Percentiles rank a stretch among this genome's conserved stretches.
Evolutionary conservation across 2,888 invertebrate genomes (phyloP).

Genomic region (Xestia sexstrigata): DNA sequence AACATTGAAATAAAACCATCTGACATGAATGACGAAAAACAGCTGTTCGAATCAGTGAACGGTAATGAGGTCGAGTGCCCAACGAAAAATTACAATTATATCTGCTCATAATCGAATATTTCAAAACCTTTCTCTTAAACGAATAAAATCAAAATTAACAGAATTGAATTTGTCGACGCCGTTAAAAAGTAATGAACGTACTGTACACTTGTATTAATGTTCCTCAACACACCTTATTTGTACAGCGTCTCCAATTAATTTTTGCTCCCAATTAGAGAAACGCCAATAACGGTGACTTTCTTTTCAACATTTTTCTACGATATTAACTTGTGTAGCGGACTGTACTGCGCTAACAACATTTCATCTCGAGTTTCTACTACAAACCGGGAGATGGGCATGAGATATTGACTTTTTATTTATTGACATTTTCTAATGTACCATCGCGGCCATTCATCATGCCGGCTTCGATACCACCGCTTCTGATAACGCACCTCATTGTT

Average conservation of each 20-base stretch:
- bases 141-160: constrained; percentile 41
- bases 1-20: constrained; percentile 55
- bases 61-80: constrained; percentile 61
- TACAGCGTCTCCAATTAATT: constrained; percentile 54
- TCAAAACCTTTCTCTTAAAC: constrained; percentile 52
- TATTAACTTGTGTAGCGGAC: constrained; percentile 47
- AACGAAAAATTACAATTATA: constrained; percentile 59
- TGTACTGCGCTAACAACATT: constrained; percentile 61
- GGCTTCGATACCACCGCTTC: constrained; percentile 78
- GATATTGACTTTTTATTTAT: constrained; percentile 90
- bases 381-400: constrained; percentile 76
- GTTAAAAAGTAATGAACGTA: constrained; percentile 33
- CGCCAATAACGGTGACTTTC: constrained; percentile 34
- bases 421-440: constrained; percentile 89
- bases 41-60: constrained; percentile 49
- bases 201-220: constrained; percentile 23
- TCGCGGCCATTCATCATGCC: constrained; percentile 85
- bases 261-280: constrained; percentile 60
- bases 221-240: constrained; percentile 46
- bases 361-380: constrained; percentile 77
- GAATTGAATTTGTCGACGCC: constrained; percentile 35
- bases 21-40: constrained; percentile 58
- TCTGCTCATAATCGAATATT: constrained; percentile 59
- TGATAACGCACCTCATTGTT: constrained; percentile 89
- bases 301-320: constrained; percentile 47